Conservation (phyloP, 2,797 vertebrate species). For the Dermochelys coriacea region DNA sequence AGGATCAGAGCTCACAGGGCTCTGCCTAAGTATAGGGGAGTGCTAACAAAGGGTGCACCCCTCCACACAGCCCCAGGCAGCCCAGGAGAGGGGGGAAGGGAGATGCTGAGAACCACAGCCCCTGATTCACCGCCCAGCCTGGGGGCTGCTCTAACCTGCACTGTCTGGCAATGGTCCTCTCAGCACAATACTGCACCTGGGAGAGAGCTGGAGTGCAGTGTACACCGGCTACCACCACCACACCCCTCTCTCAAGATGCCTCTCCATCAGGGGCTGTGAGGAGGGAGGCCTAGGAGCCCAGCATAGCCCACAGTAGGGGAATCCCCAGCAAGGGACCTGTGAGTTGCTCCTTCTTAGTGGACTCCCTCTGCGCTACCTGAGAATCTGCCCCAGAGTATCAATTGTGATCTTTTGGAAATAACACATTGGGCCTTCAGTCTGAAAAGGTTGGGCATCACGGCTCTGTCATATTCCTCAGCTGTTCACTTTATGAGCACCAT, state of each 20-base stretch:
- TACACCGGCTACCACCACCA: too few relatives aligned
- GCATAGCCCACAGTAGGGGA: neutral
- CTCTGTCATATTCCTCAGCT: neutral
- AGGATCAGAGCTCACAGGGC: neutral
- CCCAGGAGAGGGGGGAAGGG: neutral
- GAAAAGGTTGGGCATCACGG: accelerated
- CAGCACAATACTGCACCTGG: neutral
- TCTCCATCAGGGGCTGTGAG: neutral
- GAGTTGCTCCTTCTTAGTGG: neutral
- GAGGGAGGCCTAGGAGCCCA: too few relatives aligned
- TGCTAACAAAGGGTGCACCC: accelerated
- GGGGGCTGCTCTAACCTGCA: neutral
- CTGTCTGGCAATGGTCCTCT: neutral
- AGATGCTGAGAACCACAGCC: neutral
- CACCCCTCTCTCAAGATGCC: neutral
- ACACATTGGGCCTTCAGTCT: neutral
- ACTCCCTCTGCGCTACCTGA: neutral
- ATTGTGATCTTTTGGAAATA: neutral
- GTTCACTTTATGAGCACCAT: neutral
- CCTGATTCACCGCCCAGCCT: neutral
- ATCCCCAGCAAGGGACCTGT: neutral
- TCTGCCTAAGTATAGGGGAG: neutral
- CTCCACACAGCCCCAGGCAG: neutral
- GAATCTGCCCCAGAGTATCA: neutral
- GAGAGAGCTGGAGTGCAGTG: neutral